phyloP scores from a whole-genome alignment of 2,113 vertebrate species.

The Diadophis punctatus region DNA sequence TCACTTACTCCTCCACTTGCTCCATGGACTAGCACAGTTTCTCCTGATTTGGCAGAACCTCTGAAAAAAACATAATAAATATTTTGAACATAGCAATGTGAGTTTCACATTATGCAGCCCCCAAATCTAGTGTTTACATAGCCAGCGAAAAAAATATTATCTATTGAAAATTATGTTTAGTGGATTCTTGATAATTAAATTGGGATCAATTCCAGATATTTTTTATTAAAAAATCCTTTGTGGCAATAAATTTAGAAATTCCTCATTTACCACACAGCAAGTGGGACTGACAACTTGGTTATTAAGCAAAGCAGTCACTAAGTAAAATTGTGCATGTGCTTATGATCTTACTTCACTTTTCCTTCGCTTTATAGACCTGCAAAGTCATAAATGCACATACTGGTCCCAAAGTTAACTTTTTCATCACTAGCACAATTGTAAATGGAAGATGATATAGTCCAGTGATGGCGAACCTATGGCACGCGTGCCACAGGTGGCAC shows the following conservation, averaged over 20 bases:
- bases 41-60: slow-evolving; percentile 77
- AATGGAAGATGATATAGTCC: background rate
- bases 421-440: background rate
- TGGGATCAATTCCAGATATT: background rate
- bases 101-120: background rate
- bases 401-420: background rate
- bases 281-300: background rate
- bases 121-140: background rate
- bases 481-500: no score
- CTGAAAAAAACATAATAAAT: slow-evolving; percentile 61
- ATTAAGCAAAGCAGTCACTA: background rate
- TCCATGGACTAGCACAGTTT: slow-evolving; percentile 86
- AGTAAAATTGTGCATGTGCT: background rate
- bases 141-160: background rate
- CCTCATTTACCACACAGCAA: background rate
- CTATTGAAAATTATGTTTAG: background rate
- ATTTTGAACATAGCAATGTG: background rate
- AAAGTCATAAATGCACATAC: background rate
- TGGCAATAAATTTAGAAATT: background rate
- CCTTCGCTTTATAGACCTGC: background rate
- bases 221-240: background rate
- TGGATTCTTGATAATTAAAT: background rate
- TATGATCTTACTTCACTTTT: background rate
- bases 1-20: slow-evolving; percentile 89
- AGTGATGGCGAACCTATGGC: no score